A percentile compares a stretch with the other conserved stretches of the same genome.
Evolutionary conservation across 2,888 invertebrate genomes (phyloP).

Genomic region (Drosophila acutilabella): DNA sequence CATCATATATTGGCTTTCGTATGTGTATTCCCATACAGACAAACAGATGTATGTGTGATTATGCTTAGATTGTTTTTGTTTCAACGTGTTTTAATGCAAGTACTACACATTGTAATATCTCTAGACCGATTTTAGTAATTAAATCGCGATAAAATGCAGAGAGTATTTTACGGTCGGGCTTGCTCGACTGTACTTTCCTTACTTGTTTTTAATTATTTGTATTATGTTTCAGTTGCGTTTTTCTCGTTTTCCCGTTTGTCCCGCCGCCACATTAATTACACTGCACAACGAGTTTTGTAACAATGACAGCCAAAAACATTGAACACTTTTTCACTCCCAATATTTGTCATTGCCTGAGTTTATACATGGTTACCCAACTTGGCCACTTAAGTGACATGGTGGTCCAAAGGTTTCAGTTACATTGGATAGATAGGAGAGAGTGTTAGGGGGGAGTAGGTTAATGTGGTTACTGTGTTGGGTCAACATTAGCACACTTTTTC

Average conservation of each 20-base stretch:
- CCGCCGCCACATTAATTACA: constrained; percentile 61
- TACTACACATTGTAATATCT: too few relatives aligned
- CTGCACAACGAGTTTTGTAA: constrained; percentile 45
- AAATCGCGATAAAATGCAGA: too few relatives aligned
- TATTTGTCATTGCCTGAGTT: constrained; percentile 61
- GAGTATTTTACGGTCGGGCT: too few relatives aligned
- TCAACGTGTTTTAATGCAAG: too few relatives aligned
- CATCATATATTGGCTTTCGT: too few relatives aligned
- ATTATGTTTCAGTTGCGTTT: constrained; percentile 73
- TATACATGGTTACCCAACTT: constrained; percentile 51
- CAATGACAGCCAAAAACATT: constrained; percentile 38
- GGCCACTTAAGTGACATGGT: constrained; percentile 63
- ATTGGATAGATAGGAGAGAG: neutral
- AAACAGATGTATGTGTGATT: too few relatives aligned
- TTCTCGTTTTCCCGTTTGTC: constrained; percentile 15
- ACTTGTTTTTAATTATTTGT: constrained; percentile 80
- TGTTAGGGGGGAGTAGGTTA: constrained; percentile 26
- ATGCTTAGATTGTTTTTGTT: too few relatives aligned
- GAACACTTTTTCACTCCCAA: constrained; percentile 53
- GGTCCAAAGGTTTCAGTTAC: constrained; percentile 37
- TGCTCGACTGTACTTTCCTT: too few relatives aligned
- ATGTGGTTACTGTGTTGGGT: constrained; percentile 72
- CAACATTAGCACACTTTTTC: constrained; percentile 16
- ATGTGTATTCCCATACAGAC: too few relatives aligned
- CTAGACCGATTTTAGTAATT: too few relatives aligned